phyloP scores from a whole-genome alignment of 2,888 invertebrate genomes.

The Choreutis nemorana region DNA sequence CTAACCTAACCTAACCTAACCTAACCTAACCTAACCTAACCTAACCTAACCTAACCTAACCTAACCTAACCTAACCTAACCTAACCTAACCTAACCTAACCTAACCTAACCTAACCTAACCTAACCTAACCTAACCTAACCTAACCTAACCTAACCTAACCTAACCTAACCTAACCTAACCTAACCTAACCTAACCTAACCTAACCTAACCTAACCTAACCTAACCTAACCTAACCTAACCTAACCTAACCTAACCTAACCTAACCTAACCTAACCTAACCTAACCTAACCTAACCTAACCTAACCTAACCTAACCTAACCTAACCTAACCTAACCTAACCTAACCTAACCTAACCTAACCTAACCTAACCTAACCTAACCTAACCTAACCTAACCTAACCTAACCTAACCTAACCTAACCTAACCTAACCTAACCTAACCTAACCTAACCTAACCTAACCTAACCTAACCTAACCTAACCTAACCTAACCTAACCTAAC shows the following conservation, averaged over 20 bases:
- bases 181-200: slow-evolving; percentile 3
- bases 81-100: slow-evolving; percentile 3
- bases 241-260: slow-evolving; percentile 3
- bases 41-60: slow-evolving; percentile 3
- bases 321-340: slow-evolving; percentile 3
- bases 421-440: slow-evolving; percentile 3
- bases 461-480: slow-evolving; percentile 3
- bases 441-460: slow-evolving; percentile 3
- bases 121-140: slow-evolving; percentile 3
- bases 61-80: slow-evolving; percentile 3
- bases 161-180: slow-evolving; percentile 3
- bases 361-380: slow-evolving; percentile 3
- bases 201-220: slow-evolving; percentile 3
- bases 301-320: slow-evolving; percentile 3
- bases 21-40: slow-evolving; percentile 3
- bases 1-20: background rate
- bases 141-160: slow-evolving; percentile 3
- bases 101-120: slow-evolving; percentile 3
- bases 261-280: slow-evolving; percentile 3
- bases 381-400: slow-evolving; percentile 3
- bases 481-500: slow-evolving; percentile 3
- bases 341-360: slow-evolving; percentile 3
- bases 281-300: slow-evolving; percentile 3
- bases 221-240: slow-evolving; percentile 3
- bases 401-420: slow-evolving; percentile 3